These are phyloP conservation scores for Cricetomys ansorgei DNA, from an alignment of 2,113 vertebrate species.

Conservation along the genomic window DNA sequence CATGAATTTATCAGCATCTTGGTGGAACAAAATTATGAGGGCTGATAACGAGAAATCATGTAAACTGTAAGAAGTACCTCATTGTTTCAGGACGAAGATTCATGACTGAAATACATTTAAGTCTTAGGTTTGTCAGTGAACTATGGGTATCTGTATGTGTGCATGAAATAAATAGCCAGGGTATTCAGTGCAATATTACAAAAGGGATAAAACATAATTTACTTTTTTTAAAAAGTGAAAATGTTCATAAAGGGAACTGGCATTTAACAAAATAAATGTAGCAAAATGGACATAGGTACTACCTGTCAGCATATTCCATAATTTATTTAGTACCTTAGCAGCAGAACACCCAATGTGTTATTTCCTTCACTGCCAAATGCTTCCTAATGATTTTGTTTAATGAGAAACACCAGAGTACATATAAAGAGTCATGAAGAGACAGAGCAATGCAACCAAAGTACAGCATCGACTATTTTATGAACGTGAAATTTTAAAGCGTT, in stretches of 20 bases:
- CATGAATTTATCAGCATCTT: slow-evolving; percentile 52
- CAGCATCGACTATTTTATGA: slow-evolving; percentile 53
- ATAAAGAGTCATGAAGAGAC: slow-evolving; percentile 39
- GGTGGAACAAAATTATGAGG: slow-evolving; percentile 52
- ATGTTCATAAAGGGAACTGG: slow-evolving; percentile 58
- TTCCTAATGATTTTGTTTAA: slow-evolving; percentile 75
- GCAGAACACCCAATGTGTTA: slow-evolving; percentile 7
- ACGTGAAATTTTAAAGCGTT: slow-evolving; percentile 54
- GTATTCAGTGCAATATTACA: slow-evolving; percentile 23
- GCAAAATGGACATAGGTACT: neutral
- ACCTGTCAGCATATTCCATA: slow-evolving; percentile 52
- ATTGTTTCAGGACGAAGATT: slow-evolving; percentile 61
- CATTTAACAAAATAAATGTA: slow-evolving; percentile 30
- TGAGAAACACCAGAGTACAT: slow-evolving; percentile 45
- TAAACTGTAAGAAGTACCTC: neutral
- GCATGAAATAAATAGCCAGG: neutral
- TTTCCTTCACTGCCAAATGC: slow-evolving; percentile 57
- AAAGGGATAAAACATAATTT: slow-evolving; percentile 45
- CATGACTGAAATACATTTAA: slow-evolving; percentile 36
- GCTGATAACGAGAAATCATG: slow-evolving; percentile 10
- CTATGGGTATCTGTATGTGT: neutral
- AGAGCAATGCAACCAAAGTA: neutral
- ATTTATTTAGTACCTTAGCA: slow-evolving; percentile 52
- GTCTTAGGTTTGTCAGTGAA: slow-evolving; percentile 46
- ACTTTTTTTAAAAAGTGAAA: slow-evolving; percentile 54